phyloP scores from a whole-genome alignment of 2,113 vertebrate species.

The Pterophyllum scalare region DNA sequence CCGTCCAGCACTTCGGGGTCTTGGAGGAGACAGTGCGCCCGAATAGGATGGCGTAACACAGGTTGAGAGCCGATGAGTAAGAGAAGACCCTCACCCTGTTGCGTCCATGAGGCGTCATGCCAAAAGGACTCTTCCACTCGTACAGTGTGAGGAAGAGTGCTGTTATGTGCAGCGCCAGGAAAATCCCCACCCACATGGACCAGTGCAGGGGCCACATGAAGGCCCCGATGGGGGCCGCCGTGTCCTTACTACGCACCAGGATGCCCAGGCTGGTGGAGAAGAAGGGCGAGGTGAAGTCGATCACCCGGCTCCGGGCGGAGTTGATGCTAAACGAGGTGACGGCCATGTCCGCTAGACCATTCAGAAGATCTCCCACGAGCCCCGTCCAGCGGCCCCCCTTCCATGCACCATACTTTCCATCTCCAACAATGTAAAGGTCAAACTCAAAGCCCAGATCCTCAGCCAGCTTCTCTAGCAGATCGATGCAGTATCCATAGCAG shows the following conservation, averaged over 20 bases:
- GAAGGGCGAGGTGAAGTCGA: slow-evolving; percentile 95
- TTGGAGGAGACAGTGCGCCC: slow-evolving; percentile 92
- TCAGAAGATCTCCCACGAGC: slow-evolving; percentile 90
- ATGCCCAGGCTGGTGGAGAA: slow-evolving; percentile 95
- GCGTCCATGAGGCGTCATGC: slow-evolving; percentile 92
- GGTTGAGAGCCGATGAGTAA: slow-evolving; percentile 92
- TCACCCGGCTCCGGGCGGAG: slow-evolving; percentile 88
- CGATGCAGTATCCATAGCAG: slow-evolving; percentile 94
- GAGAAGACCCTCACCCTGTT: slow-evolving; percentile 91
- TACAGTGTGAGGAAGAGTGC: slow-evolving; percentile 93
- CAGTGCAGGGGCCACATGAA: slow-evolving; percentile 97
- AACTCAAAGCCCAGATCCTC: slow-evolving; percentile 89
- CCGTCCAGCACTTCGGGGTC: slow-evolving; percentile 92
- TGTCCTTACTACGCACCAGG: slow-evolving; percentile 89
- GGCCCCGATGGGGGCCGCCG: slow-evolving; percentile 88
- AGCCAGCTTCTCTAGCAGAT: slow-evolving; percentile 89
- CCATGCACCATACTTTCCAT: slow-evolving; percentile 90
- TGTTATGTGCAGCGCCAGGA: slow-evolving; percentile 88
- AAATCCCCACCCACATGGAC: slow-evolving; percentile 96
- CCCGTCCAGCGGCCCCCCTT: slow-evolving; percentile 91
- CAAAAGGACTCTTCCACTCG: slow-evolving; percentile 94
- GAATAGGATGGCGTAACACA: slow-evolving; percentile 94
- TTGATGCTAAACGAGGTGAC: slow-evolving; percentile 96
- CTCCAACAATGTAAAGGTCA: slow-evolving; percentile 91
- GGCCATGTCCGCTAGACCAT: slow-evolving; percentile 89